Conservation (phyloP, 2,113 vertebrate genomes). For the Calidris pygmaea region DNA sequence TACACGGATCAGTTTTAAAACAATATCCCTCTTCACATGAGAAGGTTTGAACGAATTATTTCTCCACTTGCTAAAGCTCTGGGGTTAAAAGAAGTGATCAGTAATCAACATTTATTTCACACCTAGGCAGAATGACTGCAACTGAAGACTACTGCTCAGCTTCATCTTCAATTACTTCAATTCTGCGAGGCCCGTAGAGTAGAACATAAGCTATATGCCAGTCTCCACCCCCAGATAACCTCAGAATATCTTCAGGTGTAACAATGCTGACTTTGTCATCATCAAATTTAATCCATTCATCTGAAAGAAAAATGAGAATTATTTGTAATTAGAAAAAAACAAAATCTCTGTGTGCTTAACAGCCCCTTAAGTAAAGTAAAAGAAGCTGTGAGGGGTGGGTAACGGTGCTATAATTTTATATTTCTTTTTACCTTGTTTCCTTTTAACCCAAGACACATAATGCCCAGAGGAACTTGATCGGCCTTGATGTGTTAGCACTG, state of each 20-base stretch:
- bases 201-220: conserved; percentile 99
- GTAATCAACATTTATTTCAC: conserved; percentile 92
- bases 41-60: conserved; percentile 59
- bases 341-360: too few relatives aligned
- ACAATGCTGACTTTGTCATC: conserved; percentile 98
- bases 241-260: conserved; percentile 94
- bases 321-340: neutral
- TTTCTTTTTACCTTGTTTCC: conserved; percentile 90
- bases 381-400: neutral
- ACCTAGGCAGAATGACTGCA: conserved; percentile 88
- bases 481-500: conserved; percentile 96
- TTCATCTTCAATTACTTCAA: conserved; percentile 86
- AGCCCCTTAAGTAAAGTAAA: neutral
- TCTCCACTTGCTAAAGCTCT: conserved; percentile 68
- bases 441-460: conserved; percentile 97
- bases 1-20: conserved; percentile 44
- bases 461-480: conserved; percentile 98
- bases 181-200: conserved; percentile 92
- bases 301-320: conserved; percentile 68
- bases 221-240: conserved; percentile 95
- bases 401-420: neutral
- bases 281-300: conserved; percentile 99
- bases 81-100: conserved; percentile 73
- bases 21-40: conserved; percentile 38
- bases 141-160: conserved; percentile 80